Evolutionary conservation across 2,797 vertebrate genomes (phyloP).

Genomic region (Scarus forsteni): DNA sequence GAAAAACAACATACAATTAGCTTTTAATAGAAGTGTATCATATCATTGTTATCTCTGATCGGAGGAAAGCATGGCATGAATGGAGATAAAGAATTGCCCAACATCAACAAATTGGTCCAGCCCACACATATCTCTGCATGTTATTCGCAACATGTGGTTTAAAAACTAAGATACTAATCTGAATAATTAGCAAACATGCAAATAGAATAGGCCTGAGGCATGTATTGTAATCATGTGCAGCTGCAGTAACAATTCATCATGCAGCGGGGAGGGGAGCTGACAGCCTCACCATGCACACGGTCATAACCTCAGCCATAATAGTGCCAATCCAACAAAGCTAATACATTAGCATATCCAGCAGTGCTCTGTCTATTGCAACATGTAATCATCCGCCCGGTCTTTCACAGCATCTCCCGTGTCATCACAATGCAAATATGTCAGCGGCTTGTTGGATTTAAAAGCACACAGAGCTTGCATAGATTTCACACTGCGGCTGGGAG

Average conservation of each 20-base stretch:
- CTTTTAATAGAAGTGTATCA: neutral
- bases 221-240: slow-evolving; percentile 45
- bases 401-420: slow-evolving; percentile 33
- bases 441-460: slow-evolving; percentile 29
- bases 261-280: slow-evolving; percentile 19
- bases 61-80: neutral
- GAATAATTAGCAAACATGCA: slow-evolving; percentile 66
- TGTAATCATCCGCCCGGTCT: slow-evolving; percentile 42
- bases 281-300: slow-evolving; percentile 32
- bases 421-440: slow-evolving; percentile 57
- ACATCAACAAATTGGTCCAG: slow-evolving; percentile 1
- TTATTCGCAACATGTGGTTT: slow-evolving; percentile 45
- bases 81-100: no score
- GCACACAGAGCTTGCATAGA: slow-evolving; percentile 9
- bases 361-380: slow-evolving; percentile 10
- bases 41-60: neutral
- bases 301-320: slow-evolving; percentile 32
- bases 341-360: slow-evolving; percentile 61
- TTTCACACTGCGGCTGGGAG: slow-evolving; percentile 22
- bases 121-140: slow-evolving; percentile 5
- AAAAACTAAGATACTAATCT: slow-evolving; percentile 47
- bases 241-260: slow-evolving; percentile 62
- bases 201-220: slow-evolving; percentile 39
- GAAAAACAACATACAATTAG: neutral
- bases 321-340: slow-evolving; percentile 38